A percentile compares a stretch with the other conserved stretches of the same genome.
phyloP scores from a whole-genome alignment of 1,140 invertebrate genomes.

The Holcopasites calliopsidis region DNA sequence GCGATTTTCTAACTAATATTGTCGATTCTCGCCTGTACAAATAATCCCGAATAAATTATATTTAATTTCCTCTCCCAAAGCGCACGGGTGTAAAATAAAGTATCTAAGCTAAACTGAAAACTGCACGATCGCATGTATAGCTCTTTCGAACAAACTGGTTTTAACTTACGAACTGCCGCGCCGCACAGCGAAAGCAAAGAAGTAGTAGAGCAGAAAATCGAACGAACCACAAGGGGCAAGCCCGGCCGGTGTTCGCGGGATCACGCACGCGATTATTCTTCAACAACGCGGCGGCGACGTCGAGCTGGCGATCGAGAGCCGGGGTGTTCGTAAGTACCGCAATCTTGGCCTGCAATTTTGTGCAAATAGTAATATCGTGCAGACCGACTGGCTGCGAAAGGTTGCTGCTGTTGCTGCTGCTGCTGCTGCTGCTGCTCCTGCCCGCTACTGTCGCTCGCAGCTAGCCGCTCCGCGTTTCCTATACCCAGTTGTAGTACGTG shows the following conservation, averaged over 20 bases:
- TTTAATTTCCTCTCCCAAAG: too few relatives aligned
- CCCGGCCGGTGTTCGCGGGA: conserved; percentile 43
- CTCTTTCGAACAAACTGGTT: background rate
- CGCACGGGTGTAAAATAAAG: too few relatives aligned
- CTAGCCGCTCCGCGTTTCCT: background rate
- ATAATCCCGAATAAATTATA: too few relatives aligned
- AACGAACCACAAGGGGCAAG: background rate
- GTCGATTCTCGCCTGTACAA: too few relatives aligned
- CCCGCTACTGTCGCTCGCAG: background rate
- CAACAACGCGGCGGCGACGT: conserved; percentile 21
- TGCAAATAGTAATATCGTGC: conserved; percentile 75
- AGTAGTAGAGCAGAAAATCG: background rate
- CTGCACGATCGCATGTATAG: too few relatives aligned
- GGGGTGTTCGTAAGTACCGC: conserved; percentile 67
- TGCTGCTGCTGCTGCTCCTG: conserved; percentile 25
- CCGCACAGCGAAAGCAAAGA: conserved; percentile 3
- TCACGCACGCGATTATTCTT: conserved; percentile 59
- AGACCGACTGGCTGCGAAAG: conserved; percentile 65
- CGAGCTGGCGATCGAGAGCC: conserved; percentile 60
- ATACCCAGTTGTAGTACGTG: conserved; percentile 8
- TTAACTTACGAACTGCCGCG: background rate
- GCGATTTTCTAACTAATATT: too few relatives aligned
- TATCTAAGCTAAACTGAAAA: too few relatives aligned
- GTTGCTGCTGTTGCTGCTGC: conserved; percentile 33
- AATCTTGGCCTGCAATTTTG: conserved; percentile 72